Evolutionary conservation across 2,888 invertebrate genomes (phyloP).

Genomic region (Pterostichus niger): DNA sequence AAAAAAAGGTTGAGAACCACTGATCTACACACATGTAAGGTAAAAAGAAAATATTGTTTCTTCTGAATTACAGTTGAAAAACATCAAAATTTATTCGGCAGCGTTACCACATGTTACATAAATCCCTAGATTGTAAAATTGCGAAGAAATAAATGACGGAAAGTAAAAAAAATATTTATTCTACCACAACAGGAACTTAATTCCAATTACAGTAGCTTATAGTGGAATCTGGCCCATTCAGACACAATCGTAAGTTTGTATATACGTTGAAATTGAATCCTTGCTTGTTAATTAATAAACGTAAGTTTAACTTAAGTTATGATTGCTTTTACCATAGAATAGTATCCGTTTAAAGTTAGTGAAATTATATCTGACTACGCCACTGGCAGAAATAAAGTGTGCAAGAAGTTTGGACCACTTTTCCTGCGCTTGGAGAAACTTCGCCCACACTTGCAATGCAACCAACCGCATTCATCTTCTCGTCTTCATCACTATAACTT

Average conservation of each 20-base stretch:
- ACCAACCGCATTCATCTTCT: not conserved
- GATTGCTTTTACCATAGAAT: not conserved
- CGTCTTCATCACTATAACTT: not conserved
- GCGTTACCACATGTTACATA: no score
- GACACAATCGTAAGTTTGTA: no score
- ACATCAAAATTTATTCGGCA: no score
- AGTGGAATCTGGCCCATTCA: no score
- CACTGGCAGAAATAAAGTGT: not conserved
- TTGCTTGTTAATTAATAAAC: not conserved
- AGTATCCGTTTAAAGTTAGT: not conserved
- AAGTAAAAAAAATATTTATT: no score
- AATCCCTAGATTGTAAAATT: no score
- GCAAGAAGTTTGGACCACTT: constrained; percentile 34
- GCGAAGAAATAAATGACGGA: no score
- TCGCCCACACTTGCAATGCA: constrained; percentile 22
- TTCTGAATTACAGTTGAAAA: no score
- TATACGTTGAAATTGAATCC: not conserved
- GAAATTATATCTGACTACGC: not conserved
- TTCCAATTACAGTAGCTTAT: no score
- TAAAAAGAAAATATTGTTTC: no score
- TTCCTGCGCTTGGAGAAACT: constrained; percentile 16
- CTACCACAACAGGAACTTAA: not conserved
- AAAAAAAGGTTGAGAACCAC: no score
- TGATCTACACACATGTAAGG: no score
- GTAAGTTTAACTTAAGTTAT: not conserved